Conservation (phyloP, 1,140 invertebrate species). For the Pentalonia nigronervosa region DNA sequence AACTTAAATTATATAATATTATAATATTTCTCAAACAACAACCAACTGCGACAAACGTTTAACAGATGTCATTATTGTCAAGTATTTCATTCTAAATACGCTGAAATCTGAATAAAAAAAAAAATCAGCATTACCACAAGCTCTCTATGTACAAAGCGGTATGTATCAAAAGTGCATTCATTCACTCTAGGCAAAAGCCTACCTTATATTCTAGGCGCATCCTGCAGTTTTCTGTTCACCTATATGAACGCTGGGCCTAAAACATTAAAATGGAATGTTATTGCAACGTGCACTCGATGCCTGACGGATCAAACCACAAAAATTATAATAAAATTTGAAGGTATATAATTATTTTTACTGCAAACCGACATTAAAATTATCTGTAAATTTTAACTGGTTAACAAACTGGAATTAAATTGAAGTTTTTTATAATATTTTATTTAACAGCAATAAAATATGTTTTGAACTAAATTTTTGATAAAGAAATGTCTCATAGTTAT, state of each 20-base stretch:
- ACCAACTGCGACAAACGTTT: background rate
- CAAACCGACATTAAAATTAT: background rate
- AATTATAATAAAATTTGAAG: constrained; percentile 1
- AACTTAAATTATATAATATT: background rate
- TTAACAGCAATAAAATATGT: background rate
- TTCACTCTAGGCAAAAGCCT: constrained; percentile 53
- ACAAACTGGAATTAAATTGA: background rate
- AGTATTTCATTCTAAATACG: constrained; percentile 14
- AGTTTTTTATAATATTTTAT: background rate
- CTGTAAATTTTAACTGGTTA: background rate
- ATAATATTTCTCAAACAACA: background rate
- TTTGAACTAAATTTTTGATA: background rate
- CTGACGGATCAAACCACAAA: background rate
- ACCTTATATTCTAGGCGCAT: constrained; percentile 53
- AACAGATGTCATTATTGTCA: background rate
- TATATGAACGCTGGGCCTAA: constrained; percentile 56
- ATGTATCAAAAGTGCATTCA: constrained; percentile 48
- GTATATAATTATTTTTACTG: background rate
- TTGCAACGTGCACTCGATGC: background rate
- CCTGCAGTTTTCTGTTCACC: constrained; percentile 48
- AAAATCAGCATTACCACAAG: constrained; percentile 27
- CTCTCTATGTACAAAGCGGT: constrained; percentile 47
- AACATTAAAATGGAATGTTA: constrained; percentile 56
- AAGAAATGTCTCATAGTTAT: background rate
- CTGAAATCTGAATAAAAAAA: background rate